These are phyloP conservation scores for Parauchenoglanis ngamensis DNA, from an alignment of 2,797 vertebrate species.

Conservation along the genomic window DNA sequence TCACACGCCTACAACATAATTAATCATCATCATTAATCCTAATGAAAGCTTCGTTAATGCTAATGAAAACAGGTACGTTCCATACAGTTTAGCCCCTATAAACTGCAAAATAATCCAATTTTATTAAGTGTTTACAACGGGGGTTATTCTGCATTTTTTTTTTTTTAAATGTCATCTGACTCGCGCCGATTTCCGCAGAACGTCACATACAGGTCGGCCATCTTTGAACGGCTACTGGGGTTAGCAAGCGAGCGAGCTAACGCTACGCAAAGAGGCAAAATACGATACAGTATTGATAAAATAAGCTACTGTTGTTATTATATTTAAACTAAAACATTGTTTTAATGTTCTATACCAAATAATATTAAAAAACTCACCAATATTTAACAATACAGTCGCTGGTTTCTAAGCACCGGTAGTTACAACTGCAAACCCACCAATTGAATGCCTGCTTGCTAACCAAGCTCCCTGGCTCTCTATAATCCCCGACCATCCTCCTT, in stretches of 20 bases:
- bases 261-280: neutral
- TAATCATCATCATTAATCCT: too few species aligned
- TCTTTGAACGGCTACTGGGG: constrained; percentile 46
- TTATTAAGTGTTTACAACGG: neutral
- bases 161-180: neutral
- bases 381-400: neutral
- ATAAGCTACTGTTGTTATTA: neutral
- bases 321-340: neutral
- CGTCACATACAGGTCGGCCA: constrained; percentile 42
- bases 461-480: neutral
- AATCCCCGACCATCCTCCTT: neutral
- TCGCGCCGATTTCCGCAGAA: constrained; percentile 26
- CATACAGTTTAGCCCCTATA: neutral
- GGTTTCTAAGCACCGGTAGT: neutral
- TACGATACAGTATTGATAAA: neutral
- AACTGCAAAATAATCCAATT: neutral
- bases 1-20: neutral
- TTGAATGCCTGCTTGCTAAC: constrained; percentile 1
- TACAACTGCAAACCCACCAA: neutral
- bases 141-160: neutral
- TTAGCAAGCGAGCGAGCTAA: constrained; percentile 35
- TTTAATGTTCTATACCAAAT: neutral
- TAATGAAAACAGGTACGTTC: neutral
- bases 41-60: neutral
- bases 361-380: constrained; percentile 16